Percentiles rank a stretch among this genome's conserved stretches.
These are phyloP conservation scores for Nycticryphes semicollaris DNA, from an alignment of 2,113 vertebrate species.

Conservation along the genomic window DNA sequence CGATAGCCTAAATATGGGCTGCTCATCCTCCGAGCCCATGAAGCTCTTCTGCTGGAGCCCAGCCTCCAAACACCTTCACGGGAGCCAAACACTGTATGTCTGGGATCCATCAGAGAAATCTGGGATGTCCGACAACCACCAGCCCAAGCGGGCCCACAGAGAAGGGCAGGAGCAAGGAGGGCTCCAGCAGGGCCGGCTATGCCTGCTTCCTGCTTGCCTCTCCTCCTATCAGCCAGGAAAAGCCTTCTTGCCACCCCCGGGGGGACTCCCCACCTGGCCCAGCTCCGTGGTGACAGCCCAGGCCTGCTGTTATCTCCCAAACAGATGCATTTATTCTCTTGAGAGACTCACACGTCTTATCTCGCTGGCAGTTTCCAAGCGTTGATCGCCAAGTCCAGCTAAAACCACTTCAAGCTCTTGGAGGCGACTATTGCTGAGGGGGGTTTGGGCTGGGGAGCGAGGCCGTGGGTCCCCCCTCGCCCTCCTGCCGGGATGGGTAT, in stretches of 20 bases:
- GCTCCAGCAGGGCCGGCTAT: background rate
- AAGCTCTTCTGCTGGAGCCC: background rate
- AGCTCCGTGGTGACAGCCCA: background rate
- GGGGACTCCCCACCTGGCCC: constrained; percentile 38
- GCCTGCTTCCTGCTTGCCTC: background rate
- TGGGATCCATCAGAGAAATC: background rate
- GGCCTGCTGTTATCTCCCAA: constrained; percentile 43
- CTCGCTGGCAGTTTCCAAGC: background rate
- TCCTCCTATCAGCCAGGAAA: background rate
- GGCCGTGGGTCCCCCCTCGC: background rate
- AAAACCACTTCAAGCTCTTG: background rate
- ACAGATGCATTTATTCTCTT: constrained; percentile 27
- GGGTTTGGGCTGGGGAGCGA: background rate
- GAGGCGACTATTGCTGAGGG: background rate
- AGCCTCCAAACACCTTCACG: background rate
- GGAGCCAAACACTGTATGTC: background rate
- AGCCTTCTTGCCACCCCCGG: background rate
- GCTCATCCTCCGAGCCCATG: background rate
- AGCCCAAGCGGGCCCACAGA: accelerated
- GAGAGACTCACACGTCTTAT: constrained; percentile 39
- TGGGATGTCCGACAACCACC: accelerated
- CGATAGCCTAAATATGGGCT: background rate
- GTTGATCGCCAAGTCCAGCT: background rate
- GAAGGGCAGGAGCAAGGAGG: background rate
- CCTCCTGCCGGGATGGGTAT: background rate